These are phyloP conservation scores for Pelosia muscerda DNA, from an alignment of 2,888 invertebrate genomes.

Conservation along the genomic window DNA sequence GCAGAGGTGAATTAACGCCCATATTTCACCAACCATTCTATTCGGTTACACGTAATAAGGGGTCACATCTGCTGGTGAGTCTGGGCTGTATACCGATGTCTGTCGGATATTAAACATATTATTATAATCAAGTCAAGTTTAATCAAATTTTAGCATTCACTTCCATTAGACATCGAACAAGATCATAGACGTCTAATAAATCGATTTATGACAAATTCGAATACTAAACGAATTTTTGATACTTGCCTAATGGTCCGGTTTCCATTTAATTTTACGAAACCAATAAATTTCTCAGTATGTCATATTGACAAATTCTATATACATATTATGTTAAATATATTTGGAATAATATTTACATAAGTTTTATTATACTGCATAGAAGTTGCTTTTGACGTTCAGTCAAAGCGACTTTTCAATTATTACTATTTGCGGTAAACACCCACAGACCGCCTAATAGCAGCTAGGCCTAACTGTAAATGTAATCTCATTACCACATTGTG, in stretches of 20 bases:
- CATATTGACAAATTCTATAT: constrained; percentile 31
- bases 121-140: constrained; percentile 70
- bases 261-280: constrained; percentile 37
- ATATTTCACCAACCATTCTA: too few relatives aligned
- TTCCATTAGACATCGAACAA: constrained; percentile 66
- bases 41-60: too few relatives aligned
- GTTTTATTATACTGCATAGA: constrained; percentile 36
- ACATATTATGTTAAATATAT: constrained; percentile 37
- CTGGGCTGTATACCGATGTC: too few relatives aligned
- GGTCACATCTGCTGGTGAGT: too few relatives aligned
- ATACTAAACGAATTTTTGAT: constrained; percentile 56
- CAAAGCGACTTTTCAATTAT: constrained; percentile 49
- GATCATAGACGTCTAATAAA: constrained; percentile 69
- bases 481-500: constrained; percentile 75
- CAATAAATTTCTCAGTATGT: constrained; percentile 23
- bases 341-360: constrained; percentile 42
- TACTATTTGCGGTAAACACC: constrained; percentile 64
- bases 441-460: constrained; percentile 66
- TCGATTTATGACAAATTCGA: constrained; percentile 59
- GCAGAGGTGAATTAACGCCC: too few relatives aligned
- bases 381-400: constrained; percentile 41
- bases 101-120: too few relatives aligned
- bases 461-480: constrained; percentile 72
- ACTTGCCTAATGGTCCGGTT: constrained; percentile 51
- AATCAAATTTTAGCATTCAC: constrained; percentile 70